These are phyloP conservation scores for Mobula birostris DNA, from an alignment of 2,113 vertebrate species.

Conservation along the genomic window DNA sequence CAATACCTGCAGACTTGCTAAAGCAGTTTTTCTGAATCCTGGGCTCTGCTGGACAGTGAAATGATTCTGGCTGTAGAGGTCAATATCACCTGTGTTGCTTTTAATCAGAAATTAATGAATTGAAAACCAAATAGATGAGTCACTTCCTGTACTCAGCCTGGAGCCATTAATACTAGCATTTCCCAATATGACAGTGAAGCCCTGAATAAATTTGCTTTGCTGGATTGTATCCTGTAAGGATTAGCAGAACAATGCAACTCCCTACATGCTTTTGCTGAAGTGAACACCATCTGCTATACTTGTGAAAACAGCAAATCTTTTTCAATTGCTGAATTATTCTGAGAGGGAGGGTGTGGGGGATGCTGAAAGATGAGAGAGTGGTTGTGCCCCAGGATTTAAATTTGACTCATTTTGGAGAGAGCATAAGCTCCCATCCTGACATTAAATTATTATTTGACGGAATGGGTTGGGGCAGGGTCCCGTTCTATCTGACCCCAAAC, in stretches of 20 bases:
- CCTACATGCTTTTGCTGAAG: no score
- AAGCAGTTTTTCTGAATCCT: neutral
- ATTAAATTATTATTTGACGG: no score
- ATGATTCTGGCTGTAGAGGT: neutral
- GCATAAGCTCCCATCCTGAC: no score
- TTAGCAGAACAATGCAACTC: neutral
- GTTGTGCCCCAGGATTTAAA: no score
- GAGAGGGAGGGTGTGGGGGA: neutral
- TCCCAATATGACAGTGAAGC: neutral
- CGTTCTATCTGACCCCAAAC: no score
- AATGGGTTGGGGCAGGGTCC: no score
- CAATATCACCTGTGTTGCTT: neutral
- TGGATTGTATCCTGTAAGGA: neutral
- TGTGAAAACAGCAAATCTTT: no score
- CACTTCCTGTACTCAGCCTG: neutral
- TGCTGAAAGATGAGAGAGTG: no score
- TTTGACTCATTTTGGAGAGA: no score
- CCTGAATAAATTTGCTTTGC: neutral
- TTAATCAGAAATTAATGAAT: neutral
- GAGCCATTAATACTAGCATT: neutral
- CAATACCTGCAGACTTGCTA: neutral
- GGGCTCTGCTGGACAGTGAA: neutral
- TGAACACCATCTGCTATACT: neutral
- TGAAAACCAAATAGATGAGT: neutral
- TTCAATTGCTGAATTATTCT: neutral